These are phyloP conservation scores for Orthonychiurus folsomi DNA, from an alignment of 2,888 invertebrate genomes.

Conservation along the genomic window DNA sequence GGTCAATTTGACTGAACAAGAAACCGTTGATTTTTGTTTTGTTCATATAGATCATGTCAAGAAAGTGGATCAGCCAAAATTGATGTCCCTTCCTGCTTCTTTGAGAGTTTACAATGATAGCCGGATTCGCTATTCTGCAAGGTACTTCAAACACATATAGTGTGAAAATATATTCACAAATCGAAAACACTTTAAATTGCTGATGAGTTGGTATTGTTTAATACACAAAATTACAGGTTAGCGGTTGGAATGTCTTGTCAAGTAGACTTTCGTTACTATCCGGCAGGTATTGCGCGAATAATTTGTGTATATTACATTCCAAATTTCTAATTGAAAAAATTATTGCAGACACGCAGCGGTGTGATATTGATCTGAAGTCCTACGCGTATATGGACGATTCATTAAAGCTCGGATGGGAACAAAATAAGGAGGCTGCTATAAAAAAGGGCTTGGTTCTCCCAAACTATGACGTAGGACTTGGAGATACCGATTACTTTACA, in stretches of 20 bases:
- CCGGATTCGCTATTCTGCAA: constrained; percentile 39
- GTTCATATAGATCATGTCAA: constrained; percentile 40
- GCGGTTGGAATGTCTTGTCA: background rate
- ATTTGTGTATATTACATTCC: too few relatives aligned
- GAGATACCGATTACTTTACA: background rate
- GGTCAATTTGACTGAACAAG: background rate
- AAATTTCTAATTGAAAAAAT: too few relatives aligned
- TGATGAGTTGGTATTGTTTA: background rate
- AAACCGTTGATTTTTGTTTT: too few relatives aligned
- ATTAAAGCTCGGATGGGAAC: background rate
- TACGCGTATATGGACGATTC: background rate
- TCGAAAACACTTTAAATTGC: too few relatives aligned
- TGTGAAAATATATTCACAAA: too few relatives aligned
- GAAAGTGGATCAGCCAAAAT: constrained; percentile 33
- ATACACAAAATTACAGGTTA: too few relatives aligned
- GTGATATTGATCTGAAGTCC: too few relatives aligned
- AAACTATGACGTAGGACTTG: background rate
- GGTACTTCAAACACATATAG: constrained; percentile 27
- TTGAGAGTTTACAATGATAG: constrained; percentile 40
- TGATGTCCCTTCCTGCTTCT: constrained; percentile 38
- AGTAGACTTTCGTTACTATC: background rate
- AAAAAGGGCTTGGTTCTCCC: background rate
- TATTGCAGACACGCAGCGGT: background rate
- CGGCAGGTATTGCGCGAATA: too few relatives aligned
- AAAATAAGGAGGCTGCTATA: background rate